A percentile compares a stretch with the other conserved stretches of the same genome.
Evolutionary conservation across 2,797 vertebrate species (phyloP).

Genomic region (Parotocinclus haroldoi): DNA sequence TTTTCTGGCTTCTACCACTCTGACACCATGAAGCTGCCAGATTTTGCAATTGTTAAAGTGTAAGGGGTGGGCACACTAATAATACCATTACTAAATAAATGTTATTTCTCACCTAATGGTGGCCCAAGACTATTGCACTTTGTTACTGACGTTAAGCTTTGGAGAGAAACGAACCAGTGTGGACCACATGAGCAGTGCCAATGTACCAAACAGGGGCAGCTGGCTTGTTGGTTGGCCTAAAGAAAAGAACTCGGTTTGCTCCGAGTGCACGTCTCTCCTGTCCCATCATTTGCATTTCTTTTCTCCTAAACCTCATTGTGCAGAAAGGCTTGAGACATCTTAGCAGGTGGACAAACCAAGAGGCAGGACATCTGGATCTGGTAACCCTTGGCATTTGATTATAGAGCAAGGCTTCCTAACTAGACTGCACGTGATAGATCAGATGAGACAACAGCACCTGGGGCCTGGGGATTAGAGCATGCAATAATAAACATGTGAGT

Average conservation of each 20-base stretch:
- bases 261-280: constrained; percentile 8
- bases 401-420: constrained; percentile 11
- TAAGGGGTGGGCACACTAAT: too few species aligned
- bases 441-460: constrained; percentile 38
- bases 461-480: constrained; percentile 15
- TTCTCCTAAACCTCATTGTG: constrained; percentile 7
- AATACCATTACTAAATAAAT: too few species aligned
- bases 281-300: constrained; percentile 24
- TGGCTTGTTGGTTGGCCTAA: constrained; percentile 16
- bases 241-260: constrained; percentile 8
- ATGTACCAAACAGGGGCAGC: neutral
- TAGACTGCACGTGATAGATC: constrained; percentile 39
- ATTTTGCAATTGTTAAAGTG: too few species aligned
- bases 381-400: constrained; percentile 39
- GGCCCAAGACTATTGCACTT: neutral
- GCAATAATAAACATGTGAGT: constrained; percentile 25
- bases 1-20: too few species aligned
- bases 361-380: constrained; percentile 39
- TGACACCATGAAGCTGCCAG: too few species aligned
- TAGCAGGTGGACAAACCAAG: constrained; percentile 14
- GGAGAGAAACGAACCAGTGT: constrained; percentile 25
- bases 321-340: constrained; percentile 3
- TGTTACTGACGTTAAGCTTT: constrained; percentile 38
- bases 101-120: too few species aligned
- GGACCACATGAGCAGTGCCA: neutral